These are phyloP conservation scores for Indicator maculatus DNA, from an alignment of 2,113 vertebrate species.

Conservation along the genomic window DNA sequence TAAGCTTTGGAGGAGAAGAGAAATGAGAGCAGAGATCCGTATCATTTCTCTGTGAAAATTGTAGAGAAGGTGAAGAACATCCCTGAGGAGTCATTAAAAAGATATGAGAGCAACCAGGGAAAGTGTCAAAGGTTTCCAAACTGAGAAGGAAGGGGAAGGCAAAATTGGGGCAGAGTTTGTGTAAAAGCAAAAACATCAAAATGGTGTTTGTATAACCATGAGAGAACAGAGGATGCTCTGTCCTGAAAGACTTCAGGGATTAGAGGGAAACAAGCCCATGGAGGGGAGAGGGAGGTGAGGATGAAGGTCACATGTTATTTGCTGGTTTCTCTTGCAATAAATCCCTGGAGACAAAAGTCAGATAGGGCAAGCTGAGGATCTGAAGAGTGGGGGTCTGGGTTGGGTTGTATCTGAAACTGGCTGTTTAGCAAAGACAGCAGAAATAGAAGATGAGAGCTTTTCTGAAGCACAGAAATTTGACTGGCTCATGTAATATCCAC, in stretches of 20 bases:
- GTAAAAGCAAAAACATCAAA: background rate
- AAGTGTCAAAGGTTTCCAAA: background rate
- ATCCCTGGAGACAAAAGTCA: background rate
- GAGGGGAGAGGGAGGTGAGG: background rate
- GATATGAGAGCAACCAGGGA: background rate
- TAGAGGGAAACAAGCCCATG: background rate
- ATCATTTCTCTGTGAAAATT: background rate
- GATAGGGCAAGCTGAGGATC: background rate
- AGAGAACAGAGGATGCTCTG: background rate
- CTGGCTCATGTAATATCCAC: background rate
- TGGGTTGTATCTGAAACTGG: background rate
- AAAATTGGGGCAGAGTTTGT: background rate
- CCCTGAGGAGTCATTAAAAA: conserved; percentile 16
- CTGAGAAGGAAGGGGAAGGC: background rate
- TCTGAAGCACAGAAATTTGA: background rate
- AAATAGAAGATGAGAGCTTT: background rate
- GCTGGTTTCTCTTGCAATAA: background rate
- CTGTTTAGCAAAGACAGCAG: background rate
- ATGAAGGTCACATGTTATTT: background rate
- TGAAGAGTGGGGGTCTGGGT: background rate
- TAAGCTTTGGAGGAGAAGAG: background rate
- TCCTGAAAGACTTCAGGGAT: background rate
- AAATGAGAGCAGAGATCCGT: background rate
- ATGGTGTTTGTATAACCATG: background rate
- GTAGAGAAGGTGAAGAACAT: conserved; percentile 19